Conservation (phyloP, 2,888 invertebrate species). For the Piscicola geometra region DNA sequence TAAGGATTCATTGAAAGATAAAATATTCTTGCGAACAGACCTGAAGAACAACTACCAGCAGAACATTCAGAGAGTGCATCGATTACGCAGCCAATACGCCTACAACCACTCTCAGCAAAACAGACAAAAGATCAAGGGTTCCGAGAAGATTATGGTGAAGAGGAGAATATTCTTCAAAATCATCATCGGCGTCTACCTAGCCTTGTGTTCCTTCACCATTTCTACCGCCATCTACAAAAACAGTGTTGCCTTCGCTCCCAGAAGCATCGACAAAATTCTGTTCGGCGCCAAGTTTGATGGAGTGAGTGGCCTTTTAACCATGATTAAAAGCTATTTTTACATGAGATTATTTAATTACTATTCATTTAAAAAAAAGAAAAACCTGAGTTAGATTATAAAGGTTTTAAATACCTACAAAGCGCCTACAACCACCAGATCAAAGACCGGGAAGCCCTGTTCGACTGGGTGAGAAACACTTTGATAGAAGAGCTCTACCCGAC, state of each 20-base stretch:
- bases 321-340: no score
- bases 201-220: slow-evolving; percentile 20
- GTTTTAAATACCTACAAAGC: no score
- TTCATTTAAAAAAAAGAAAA: no score
- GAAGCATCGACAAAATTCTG: neutral
- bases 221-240: slow-evolving; percentile 7
- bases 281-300: neutral
- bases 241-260: neutral
- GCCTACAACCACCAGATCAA: slow-evolving; percentile 20
- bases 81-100: neutral
- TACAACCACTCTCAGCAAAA: neutral
- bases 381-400: no score
- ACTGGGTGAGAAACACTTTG: slow-evolving; percentile 2
- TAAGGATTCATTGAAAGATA: neutral
- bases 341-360: no score
- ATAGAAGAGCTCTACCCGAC: neutral
- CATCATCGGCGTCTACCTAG: neutral
- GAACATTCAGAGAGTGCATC: neutral
- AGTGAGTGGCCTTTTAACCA: no score
- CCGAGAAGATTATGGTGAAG: slow-evolving; percentile 13
- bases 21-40: neutral
- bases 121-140: neutral
- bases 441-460: slow-evolving; percentile 1
- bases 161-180: slow-evolving; percentile 20
- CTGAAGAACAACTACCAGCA: neutral